Evolutionary conservation across 2,888 invertebrate species (phyloP).

Genomic region (Yponomeuta evonymella): DNA sequence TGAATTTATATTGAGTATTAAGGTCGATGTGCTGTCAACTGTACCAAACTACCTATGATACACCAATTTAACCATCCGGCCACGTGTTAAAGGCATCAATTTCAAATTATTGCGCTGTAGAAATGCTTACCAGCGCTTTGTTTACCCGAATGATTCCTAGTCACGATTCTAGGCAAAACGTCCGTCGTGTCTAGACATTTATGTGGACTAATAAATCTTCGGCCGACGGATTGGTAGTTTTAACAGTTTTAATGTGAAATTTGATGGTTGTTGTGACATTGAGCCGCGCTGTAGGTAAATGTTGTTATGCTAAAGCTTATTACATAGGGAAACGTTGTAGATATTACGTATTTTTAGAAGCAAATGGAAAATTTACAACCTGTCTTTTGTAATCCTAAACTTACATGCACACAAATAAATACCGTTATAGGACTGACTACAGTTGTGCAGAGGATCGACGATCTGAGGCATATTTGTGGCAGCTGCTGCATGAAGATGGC

Average conservation of each 20-base stretch:
- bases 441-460: too few relatives aligned
- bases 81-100: neutral
- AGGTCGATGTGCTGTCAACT: too few relatives aligned
- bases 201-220: conserved; percentile 29
- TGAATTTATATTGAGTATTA: too few relatives aligned
- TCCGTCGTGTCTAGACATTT: conserved; percentile 28
- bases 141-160: conserved; percentile 11
- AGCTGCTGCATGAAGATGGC: too few relatives aligned
- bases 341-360: too few relatives aligned
- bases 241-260: conserved; percentile 4
- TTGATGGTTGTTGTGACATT: neutral
- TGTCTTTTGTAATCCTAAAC: too few relatives aligned
- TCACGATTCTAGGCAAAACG: conserved; percentile 10
- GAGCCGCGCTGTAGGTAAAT: conserved; percentile 9
- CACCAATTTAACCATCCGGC: neutral
- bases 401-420: too few relatives aligned
- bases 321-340: too few relatives aligned
- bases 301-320: neutral
- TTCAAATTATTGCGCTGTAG: neutral
- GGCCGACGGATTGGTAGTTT: conserved; percentile 14
- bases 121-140: neutral
- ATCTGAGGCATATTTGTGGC: too few relatives aligned
- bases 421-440: too few relatives aligned
- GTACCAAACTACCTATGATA: neutral
- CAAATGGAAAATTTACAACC: too few relatives aligned